A percentile compares a stretch with the other conserved stretches of the same genome.
These are phyloP conservation scores for Silurus aristotelis DNA, from an alignment of 2,797 vertebrate genomes.

Conservation along the genomic window DNA sequence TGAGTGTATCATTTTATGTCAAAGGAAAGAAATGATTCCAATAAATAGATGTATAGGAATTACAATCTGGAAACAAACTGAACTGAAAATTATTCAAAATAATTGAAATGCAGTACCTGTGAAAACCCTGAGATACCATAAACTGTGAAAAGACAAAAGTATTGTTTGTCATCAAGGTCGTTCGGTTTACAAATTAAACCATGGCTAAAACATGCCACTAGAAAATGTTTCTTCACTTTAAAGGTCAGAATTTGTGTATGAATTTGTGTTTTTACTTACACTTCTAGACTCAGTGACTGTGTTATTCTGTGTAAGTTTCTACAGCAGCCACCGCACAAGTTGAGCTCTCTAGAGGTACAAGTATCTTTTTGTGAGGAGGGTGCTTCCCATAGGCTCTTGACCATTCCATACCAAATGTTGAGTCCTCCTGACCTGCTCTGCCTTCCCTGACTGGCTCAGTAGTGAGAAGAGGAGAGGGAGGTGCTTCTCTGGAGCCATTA, in stretches of 20 bases:
- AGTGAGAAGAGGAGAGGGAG: conserved; percentile 24
- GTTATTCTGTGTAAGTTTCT: conserved; percentile 1
- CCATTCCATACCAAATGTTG: conserved; percentile 27
- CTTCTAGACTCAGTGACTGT: background rate
- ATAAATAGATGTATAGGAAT: background rate
- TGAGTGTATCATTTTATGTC: background rate
- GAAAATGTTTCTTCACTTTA: background rate
- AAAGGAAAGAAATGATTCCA: background rate
- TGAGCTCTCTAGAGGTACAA: conserved; percentile 70
- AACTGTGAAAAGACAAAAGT: background rate
- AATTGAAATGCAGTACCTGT: background rate
- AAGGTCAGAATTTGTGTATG: background rate
- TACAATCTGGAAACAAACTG: background rate
- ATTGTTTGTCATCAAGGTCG: background rate
- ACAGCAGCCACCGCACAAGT: conserved; percentile 57
- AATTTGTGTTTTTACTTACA: background rate
- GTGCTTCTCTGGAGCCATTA: conserved; percentile 30
- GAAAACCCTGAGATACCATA: background rate
- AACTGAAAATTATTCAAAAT: no score
- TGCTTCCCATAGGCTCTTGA: conserved; percentile 12
- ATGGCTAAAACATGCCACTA: background rate
- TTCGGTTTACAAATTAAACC: background rate
- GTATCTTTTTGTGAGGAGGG: conserved; percentile 42
- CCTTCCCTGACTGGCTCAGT: conserved; percentile 15
- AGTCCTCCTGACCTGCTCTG: conserved; percentile 27